Evolutionary conservation across 2,113 vertebrate species (phyloP).

Genomic region (Aix galericulata): DNA sequence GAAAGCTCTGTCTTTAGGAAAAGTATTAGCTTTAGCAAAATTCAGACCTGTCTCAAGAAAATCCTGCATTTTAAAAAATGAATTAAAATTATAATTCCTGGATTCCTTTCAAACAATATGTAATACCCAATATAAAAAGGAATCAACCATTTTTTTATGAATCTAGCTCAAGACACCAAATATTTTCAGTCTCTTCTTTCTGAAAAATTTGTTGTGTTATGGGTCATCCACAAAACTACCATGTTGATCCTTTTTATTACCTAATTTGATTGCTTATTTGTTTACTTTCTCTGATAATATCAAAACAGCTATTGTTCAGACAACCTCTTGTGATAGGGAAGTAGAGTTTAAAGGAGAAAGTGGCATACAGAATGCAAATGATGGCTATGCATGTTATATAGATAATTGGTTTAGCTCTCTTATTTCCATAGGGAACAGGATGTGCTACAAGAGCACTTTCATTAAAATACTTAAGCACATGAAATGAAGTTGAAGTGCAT

Average conservation of each 20-base stretch:
- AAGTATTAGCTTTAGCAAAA: neutral
- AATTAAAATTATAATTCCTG: neutral
- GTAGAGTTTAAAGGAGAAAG: neutral
- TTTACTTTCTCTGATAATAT: neutral
- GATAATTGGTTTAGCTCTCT: neutral
- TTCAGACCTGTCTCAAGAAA: neutral
- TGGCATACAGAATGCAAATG: neutral
- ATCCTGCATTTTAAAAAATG: neutral
- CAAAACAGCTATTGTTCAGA: neutral
- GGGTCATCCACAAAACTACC: neutral
- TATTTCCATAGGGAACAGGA: neutral
- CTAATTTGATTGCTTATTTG: neutral
- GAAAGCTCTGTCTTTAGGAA: neutral
- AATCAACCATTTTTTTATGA: neutral
- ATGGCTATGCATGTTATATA: neutral
- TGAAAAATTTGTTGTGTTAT: neutral
- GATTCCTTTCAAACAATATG: neutral
- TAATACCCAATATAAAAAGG: neutral
- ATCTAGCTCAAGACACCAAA: neutral
- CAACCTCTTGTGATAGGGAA: neutral
- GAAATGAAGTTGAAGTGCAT: neutral
- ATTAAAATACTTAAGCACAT: neutral
- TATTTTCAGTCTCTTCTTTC: neutral
- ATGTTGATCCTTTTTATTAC: neutral
- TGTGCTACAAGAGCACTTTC: neutral